A percentile compares a stretch with the other conserved stretches of the same genome.
phyloP scores from a whole-genome alignment of 2,888 invertebrate species.

The Sarcophaga subvicina region DNA sequence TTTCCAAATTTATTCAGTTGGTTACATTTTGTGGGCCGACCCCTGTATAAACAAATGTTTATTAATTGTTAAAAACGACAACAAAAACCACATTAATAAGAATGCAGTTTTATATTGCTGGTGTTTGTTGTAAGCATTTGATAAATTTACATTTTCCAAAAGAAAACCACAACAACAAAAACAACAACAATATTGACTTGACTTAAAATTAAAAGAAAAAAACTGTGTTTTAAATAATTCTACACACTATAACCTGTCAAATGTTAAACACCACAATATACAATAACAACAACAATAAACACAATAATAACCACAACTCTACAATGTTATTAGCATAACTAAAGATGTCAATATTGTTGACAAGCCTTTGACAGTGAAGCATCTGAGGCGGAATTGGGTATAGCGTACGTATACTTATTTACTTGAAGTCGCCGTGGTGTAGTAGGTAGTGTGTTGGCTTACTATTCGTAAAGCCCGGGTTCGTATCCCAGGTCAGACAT shows the following conservation, averaged over 20 bases:
- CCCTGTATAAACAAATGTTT: too few species aligned
- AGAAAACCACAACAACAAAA: neutral
- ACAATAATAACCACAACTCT: neutral
- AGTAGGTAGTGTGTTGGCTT: too few species aligned
- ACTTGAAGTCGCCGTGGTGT: too few species aligned
- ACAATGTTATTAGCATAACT: neutral
- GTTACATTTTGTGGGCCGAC: too few species aligned
- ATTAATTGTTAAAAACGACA: constrained; percentile 20
- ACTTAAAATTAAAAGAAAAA: neutral
- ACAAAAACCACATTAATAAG: constrained; percentile 44
- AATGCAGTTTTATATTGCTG: constrained; percentile 33
- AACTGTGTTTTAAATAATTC: neutral
- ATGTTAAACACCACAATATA: neutral
- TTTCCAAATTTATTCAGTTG: too few species aligned
- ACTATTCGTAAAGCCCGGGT: too few species aligned
- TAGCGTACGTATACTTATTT: neutral
- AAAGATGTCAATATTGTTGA: neutral
- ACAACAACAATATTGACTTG: neutral
- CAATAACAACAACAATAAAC: neutral
- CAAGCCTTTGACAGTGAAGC: neutral
- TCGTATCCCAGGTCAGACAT: too few species aligned
- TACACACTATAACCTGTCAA: neutral
- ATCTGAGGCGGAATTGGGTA: neutral
- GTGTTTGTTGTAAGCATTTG: neutral
- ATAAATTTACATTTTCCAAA: constrained; percentile 14